Conservation (phyloP, 2,797 vertebrate genomes). For the Myioborus miniatus region DNA sequence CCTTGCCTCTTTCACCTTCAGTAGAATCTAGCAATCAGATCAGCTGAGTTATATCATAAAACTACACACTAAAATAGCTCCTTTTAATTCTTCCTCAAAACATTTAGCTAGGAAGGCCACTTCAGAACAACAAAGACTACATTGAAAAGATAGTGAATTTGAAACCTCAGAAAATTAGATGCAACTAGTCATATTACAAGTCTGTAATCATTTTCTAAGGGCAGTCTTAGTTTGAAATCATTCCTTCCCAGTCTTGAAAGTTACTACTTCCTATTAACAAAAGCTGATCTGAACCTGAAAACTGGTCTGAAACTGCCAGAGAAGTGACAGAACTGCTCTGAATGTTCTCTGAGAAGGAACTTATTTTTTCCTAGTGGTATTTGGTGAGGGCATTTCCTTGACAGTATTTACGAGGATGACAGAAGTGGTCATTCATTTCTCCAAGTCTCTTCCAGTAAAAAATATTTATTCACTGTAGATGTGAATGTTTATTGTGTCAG, state of each 20-base stretch:
- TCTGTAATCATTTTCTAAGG: neutral
- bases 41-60: neutral
- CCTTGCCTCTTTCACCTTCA: neutral
- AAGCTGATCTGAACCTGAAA: neutral
- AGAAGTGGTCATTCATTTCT: neutral
- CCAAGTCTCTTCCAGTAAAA: conserved; percentile 34
- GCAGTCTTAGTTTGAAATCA: neutral
- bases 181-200: neutral
- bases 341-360: neutral
- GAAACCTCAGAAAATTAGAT: neutral
- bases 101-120: neutral
- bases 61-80: neutral
- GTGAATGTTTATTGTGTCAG: conserved; percentile 41
- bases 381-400: conserved; percentile 17
- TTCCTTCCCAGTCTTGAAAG: neutral
- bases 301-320: neutral
- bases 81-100: neutral
- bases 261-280: neutral
- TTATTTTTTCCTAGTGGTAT: neutral
- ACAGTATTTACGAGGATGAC: conserved; percentile 19
- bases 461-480: conserved; percentile 45
- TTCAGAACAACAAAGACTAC: neutral
- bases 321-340: neutral
- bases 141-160: neutral
- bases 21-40: neutral